These are phyloP conservation scores for Nymphalis urticae DNA, from an alignment of 2,888 invertebrate species.

Conservation along the genomic window DNA sequence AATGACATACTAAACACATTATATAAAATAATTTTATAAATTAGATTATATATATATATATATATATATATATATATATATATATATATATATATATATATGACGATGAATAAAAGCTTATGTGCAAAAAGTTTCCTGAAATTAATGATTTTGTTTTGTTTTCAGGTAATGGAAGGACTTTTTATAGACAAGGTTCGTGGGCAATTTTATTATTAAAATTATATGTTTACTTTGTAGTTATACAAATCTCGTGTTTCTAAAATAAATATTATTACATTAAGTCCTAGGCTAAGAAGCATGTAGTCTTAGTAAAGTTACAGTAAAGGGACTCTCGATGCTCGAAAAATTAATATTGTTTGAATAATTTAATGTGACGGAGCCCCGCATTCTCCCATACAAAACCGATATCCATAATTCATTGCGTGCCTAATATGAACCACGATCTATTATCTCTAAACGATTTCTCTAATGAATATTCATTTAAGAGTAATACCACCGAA, in stretches of 20 bases:
- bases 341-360: constrained; percentile 37
- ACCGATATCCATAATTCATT: constrained; percentile 70
- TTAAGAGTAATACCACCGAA: constrained; percentile 74
- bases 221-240: not conserved
- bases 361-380: constrained; percentile 43
- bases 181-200: constrained; percentile 13
- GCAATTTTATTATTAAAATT: not conserved
- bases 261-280: too few relatives aligned
- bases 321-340: constrained; percentile 26
- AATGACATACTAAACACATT: too few relatives aligned
- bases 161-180: constrained; percentile 14
- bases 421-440: constrained; percentile 71
- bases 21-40: too few relatives aligned
- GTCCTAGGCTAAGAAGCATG: too few relatives aligned
- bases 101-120: too few relatives aligned
- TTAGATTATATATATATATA: too few relatives aligned
- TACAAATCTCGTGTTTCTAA: too few relatives aligned
- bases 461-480: constrained; percentile 80
- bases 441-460: constrained; percentile 80
- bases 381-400: constrained; percentile 62
- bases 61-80: too few relatives aligned
- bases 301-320: too few relatives aligned
- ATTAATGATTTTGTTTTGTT: constrained; percentile 1
- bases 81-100: too few relatives aligned
- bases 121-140: not conserved